Base-by-base conservation (phyloP, 2,797 vertebrate genomes). In the Dipus sagitta region DNA sequence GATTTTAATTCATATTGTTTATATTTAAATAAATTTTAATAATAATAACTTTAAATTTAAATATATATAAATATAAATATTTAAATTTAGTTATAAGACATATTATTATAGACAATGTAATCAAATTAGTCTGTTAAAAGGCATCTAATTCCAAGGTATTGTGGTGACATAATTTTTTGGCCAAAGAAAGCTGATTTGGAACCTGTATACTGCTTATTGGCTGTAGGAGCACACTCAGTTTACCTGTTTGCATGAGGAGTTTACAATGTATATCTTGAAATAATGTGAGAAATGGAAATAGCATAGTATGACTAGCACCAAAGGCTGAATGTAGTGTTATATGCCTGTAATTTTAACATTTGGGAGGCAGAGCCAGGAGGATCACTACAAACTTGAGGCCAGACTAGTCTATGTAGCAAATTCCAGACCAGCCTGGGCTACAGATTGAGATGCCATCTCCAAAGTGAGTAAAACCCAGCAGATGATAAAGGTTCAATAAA, bases 51-150 rank as follows among this genome's bases (percentile, higher is more conserved):
- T n/a, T n/a, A n/a, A n/a, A n/a, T n/a, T n/a, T n/a, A n/a, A n/a
- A n/a, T n/a, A n/a, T n/a, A n/a, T n/a, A n/a, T n/a, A n/a, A n/a
- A n/a, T n/a, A n/a, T n/a, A n/a, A n/a, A n/a, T n/a, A n/a, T n/a
- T n/a, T n/a, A n/a, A n/a, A n/a, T n/a, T n/a, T n/a, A n/a, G n/a
- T n/a, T 84, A 30, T 2, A 87, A 58, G 38, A 78, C 28, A 79
- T 32, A 75, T 34, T 90, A 67, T 79, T 92, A 72, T 21, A 83
- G 26, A 67, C 23, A 80, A 38, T 75, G 26, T 74, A 88, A 68
- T 34, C 30, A 79, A 67, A 65, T 54, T 24, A 80, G 42, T 72
- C n/a, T 64, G 28, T 24, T 72, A 65, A 71, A 54, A 38, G 24
- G 28, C 38, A 86, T 52, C 52, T 79, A 71, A 62, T 47, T 72